Evolutionary conservation across 2,113 vertebrate species (phyloP).

Genomic region (Phaethon lepturus): DNA sequence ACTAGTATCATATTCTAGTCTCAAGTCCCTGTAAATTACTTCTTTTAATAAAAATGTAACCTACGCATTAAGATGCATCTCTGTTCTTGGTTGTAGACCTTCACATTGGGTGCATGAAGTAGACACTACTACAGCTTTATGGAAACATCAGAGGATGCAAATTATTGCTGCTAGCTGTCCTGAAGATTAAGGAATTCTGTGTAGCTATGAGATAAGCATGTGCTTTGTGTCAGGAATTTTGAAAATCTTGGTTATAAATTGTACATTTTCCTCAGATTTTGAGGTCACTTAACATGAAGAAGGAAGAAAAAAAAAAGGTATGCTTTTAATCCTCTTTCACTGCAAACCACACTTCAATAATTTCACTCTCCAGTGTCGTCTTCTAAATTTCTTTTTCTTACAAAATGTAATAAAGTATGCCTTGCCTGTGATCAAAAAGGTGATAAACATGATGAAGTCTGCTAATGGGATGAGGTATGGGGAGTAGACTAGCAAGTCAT

Average conservation of each 20-base stretch:
- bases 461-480: background rate
- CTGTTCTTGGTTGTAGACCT: background rate
- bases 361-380: background rate
- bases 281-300: background rate
- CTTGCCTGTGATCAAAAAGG: background rate
- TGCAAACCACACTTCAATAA: background rate
- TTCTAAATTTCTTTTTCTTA: background rate
- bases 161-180: background rate
- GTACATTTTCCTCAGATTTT: background rate
- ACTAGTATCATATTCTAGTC: background rate
- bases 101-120: rapidly evolving
- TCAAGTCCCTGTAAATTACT: background rate
- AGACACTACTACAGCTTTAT: background rate
- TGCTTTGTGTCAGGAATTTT: background rate
- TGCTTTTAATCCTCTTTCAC: background rate
- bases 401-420: background rate
- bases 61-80: background rate
- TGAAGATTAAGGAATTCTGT: background rate
- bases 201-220: background rate
- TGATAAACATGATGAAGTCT: background rate
- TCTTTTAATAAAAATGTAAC: background rate
- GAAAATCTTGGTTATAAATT: background rate
- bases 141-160: background rate
- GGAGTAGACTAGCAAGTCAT: background rate
- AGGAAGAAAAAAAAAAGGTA: background rate